phyloP scores from a whole-genome alignment of 2,113 vertebrate species.

The Hydrochoerus hydrochaeris region DNA sequence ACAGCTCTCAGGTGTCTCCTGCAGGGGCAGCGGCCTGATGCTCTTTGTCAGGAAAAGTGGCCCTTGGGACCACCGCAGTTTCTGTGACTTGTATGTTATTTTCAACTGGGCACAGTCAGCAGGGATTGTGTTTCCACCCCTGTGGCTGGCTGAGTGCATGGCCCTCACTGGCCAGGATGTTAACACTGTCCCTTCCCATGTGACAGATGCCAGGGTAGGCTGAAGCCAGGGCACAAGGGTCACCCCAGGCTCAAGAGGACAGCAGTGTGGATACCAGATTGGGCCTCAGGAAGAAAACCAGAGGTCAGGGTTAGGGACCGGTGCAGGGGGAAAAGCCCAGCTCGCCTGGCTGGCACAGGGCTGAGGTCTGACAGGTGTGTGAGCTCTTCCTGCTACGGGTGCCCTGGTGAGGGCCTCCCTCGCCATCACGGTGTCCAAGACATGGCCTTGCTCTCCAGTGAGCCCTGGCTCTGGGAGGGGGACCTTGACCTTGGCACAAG shows the following conservation, averaged over 20 bases:
- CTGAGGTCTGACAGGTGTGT: rapidly evolving
- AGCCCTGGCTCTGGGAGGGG: rapidly evolving
- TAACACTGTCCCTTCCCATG: background rate
- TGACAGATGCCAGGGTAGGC: background rate
- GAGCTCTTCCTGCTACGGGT: background rate
- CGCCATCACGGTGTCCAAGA: rapidly evolving
- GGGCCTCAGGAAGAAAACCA: rapidly evolving
- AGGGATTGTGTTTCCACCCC: too few species aligned
- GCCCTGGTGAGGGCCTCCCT: rapidly evolving
- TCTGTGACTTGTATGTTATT: background rate
- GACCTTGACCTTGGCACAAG: background rate
- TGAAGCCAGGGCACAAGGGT: background rate
- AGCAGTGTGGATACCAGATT: too few species aligned
- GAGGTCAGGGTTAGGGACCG: background rate
- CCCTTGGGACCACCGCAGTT: background rate
- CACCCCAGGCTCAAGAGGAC: rapidly evolving
- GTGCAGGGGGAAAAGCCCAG: background rate
- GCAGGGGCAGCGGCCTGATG: background rate
- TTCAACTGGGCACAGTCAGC: too few species aligned
- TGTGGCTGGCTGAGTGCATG: rapidly evolving
- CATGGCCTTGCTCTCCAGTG: background rate
- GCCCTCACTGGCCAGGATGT: background rate
- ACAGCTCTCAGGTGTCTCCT: rapidly evolving
- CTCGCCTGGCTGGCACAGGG: rapidly evolving
- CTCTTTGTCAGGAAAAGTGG: background rate